These are phyloP conservation scores for Mya arenaria DNA, from an alignment of 1,140 invertebrate genomes.

Conservation along the genomic window DNA sequence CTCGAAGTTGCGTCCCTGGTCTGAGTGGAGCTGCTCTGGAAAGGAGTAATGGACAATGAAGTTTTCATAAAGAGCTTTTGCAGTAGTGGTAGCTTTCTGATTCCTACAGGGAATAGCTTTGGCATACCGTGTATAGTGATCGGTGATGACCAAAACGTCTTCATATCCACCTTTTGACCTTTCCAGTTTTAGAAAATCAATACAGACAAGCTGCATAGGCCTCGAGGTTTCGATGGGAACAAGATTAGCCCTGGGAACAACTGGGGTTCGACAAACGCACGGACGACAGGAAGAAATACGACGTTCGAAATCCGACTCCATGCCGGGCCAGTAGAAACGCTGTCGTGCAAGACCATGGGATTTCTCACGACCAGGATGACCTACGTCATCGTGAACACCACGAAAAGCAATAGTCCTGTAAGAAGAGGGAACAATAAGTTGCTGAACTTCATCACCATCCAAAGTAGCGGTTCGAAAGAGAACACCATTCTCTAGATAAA, in stretches of 20 bases:
- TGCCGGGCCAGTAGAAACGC: constrained; percentile 29
- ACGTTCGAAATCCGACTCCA: neutral
- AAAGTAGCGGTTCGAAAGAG: neutral
- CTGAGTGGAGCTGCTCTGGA: constrained; percentile 30
- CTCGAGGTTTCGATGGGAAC: neutral
- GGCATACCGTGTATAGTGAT: constrained; percentile 54
- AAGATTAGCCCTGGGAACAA: neutral
- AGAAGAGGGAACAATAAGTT: neutral
- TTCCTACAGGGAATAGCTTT: constrained; percentile 40
- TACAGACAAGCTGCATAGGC: constrained; percentile 20
- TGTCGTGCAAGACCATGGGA: constrained; percentile 15
- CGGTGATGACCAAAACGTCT: constrained; percentile 49
- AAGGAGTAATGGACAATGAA: constrained; percentile 44
- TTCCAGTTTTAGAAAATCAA: constrained; percentile 27
- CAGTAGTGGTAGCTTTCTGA: constrained; percentile 42
- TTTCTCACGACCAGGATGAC: constrained; percentile 26
- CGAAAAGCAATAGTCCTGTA: neutral
- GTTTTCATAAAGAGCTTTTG: constrained; percentile 35
- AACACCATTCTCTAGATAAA: neutral
- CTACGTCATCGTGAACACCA: constrained; percentile 32
- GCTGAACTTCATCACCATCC: constrained; percentile 10
- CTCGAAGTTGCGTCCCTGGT: constrained; percentile 56
- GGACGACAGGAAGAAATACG: neutral
- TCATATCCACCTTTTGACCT: constrained; percentile 37
- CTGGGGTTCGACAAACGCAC: constrained; percentile 10